These are phyloP conservation scores for rat (Rattus norvegicus) DNA, from an alignment of 2,113 vertebrate genomes.

Conservation along the genomic window DNA sequence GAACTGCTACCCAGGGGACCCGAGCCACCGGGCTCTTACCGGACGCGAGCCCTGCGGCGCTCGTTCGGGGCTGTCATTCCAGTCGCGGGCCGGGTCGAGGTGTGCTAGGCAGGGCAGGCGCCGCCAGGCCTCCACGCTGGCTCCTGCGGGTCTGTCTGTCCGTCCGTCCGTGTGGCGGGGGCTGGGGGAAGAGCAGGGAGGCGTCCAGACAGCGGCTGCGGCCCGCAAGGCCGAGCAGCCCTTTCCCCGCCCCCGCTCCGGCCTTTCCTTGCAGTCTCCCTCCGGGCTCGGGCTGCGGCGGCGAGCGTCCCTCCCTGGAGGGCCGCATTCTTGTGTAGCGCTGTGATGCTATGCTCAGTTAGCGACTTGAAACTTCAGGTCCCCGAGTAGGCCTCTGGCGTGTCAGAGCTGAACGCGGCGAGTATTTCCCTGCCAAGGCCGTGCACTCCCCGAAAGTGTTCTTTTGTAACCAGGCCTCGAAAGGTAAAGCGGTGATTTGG, in stretches of 20 bases:
- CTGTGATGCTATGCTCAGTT: slow-evolving; percentile 39
- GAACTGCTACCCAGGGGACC: not conserved
- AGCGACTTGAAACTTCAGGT: slow-evolving; percentile 57
- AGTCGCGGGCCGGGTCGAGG: not conserved
- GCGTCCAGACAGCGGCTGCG: not conserved
- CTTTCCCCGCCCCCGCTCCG: not conserved
- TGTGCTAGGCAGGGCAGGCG: not conserved
- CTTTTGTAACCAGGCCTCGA: slow-evolving; percentile 62
- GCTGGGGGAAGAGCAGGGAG: not conserved
- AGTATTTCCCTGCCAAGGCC: not conserved
- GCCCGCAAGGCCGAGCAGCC: not conserved
- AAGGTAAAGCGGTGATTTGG: not conserved
- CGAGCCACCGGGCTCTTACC: not conserved
- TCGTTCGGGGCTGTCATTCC: slow-evolving; percentile 47
- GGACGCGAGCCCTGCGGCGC: not conserved
- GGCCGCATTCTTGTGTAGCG: slow-evolving; percentile 41
- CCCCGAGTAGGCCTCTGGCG: slow-evolving; percentile 63
- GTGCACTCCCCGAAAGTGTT: slow-evolving; percentile 15
- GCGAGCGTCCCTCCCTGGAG: not conserved
- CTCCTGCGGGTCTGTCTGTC: not conserved
- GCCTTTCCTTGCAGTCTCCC: not conserved
- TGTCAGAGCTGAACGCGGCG: slow-evolving; percentile 5
- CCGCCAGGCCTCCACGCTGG: slow-evolving; percentile 31
- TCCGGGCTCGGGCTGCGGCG: not conserved
- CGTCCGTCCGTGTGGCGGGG: not conserved